These are phyloP conservation scores for Danaus plexippus DNA, from an alignment of 1,140 invertebrate species.

Conservation along the genomic window DNA sequence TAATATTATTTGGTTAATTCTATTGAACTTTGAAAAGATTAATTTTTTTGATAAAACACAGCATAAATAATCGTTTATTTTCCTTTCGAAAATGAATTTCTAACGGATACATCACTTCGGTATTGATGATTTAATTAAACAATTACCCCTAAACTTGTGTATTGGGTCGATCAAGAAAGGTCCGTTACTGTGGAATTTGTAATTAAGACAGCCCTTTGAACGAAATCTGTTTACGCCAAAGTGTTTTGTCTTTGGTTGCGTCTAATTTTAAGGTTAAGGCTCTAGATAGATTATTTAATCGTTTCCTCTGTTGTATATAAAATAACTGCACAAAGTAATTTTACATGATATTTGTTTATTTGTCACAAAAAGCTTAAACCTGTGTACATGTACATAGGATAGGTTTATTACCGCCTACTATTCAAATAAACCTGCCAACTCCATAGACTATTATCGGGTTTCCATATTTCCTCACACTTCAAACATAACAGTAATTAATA, in stretches of 20 bases:
- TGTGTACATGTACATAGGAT: too few relatives aligned
- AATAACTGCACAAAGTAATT: slow-evolving; percentile 7
- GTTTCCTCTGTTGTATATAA: slow-evolving; percentile 3
- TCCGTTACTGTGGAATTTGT: slow-evolving; percentile 47
- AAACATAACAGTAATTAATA: too few relatives aligned
- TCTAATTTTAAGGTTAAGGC: slow-evolving; percentile 8
- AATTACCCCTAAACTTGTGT: slow-evolving; percentile 40
- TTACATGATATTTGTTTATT: background rate
- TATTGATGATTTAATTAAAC: slow-evolving; percentile 56
- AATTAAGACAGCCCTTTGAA: slow-evolving; percentile 50
- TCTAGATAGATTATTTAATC: background rate
- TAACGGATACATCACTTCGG: slow-evolving; percentile 24
- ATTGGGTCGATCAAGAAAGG: slow-evolving; percentile 29
- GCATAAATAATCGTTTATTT: too few relatives aligned
- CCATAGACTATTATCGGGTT: too few relatives aligned
- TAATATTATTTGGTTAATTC: too few relatives aligned
- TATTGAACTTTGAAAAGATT: too few relatives aligned
- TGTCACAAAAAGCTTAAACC: too few relatives aligned
- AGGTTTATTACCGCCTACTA: too few relatives aligned
- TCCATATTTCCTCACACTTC: too few relatives aligned
- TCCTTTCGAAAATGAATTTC: too few relatives aligned
- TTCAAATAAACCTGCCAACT: too few relatives aligned
- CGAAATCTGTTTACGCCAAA: slow-evolving; percentile 47
- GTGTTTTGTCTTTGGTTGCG: slow-evolving; percentile 12
- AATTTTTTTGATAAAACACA: too few relatives aligned